A percentile compares a stretch with the other conserved stretches of the same genome.
Evolutionary conservation across 2,888 invertebrate genomes (phyloP).

Genomic region (Portevinia maculata): DNA sequence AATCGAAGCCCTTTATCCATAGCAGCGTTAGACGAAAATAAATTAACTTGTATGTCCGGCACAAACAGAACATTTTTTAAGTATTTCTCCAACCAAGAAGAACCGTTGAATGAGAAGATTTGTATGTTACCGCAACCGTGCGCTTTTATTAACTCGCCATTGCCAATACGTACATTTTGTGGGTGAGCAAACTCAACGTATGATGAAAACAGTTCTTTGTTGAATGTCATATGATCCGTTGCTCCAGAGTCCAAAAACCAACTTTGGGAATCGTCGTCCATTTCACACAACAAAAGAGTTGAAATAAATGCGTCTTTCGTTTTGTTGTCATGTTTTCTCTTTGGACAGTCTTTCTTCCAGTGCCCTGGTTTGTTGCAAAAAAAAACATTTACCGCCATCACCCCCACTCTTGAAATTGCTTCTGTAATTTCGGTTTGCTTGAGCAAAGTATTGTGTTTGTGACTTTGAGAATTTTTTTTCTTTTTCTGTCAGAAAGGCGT

Average conservation of each 20-base stretch:
- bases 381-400: constrained; percentile 63
- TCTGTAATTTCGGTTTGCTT: constrained; percentile 12
- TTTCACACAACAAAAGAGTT: constrained; percentile 12
- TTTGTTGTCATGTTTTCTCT: constrained; percentile 26
- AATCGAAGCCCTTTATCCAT: constrained; percentile 65
- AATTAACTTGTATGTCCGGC: constrained; percentile 69
- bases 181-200: constrained; percentile 9
- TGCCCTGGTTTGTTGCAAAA: constrained; percentile 65
- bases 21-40: constrained; percentile 70
- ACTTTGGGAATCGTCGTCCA: constrained; percentile 12
- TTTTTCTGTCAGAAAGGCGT: constrained; percentile 25
- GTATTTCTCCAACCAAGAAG: constrained; percentile 62
- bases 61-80: constrained; percentile 72
- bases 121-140: constrained; percentile 60
- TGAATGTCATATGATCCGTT: constrained; percentile 30
- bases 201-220: constrained; percentile 21
- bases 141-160: constrained; percentile 59
- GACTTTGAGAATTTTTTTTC: constrained; percentile 2
- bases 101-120: constrained; percentile 65
- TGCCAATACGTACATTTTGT: constrained; percentile 48
- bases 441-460: constrained; percentile 20
- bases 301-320: constrained; percentile 25
- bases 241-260: constrained; percentile 35
- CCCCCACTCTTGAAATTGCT: neutral
- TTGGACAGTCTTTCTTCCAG: constrained; percentile 65